Evolutionary conservation across 2,113 vertebrate species (phyloP).

Genomic region (Podarcis muralis): DNA sequence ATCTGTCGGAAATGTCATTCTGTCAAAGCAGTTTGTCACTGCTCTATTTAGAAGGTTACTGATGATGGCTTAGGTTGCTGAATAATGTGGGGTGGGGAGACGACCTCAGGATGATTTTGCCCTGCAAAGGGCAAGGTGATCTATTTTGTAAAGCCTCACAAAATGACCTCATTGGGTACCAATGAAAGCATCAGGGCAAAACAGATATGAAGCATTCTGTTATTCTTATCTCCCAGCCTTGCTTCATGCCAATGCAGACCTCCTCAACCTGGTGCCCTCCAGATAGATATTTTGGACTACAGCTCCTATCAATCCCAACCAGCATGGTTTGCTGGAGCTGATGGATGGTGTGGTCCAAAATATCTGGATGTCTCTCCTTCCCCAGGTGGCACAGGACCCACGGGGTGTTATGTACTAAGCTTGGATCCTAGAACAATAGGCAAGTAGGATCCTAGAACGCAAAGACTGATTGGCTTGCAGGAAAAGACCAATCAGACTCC

Average conservation of each 20-base stretch:
- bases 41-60: not conserved
- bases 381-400: too few relatives aligned
- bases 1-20: conserved; percentile 4
- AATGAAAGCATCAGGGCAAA: not conserved
- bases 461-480: too few relatives aligned
- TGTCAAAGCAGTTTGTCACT: not conserved
- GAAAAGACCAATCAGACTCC: too few relatives aligned
- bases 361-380: too few relatives aligned
- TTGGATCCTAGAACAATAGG: too few relatives aligned
- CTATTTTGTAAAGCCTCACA: not conserved
- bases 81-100: not conserved
- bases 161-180: not conserved
- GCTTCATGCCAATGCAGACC: not conserved
- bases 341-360: too few relatives aligned
- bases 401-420: too few relatives aligned
- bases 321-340: too few relatives aligned
- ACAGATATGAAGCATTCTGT: not conserved
- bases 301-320: too few relatives aligned
- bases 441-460: too few relatives aligned
- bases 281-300: too few relatives aligned
- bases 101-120: not conserved
- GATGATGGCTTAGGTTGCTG: not conserved
- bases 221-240: not conserved
- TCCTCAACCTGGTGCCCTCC: too few relatives aligned
- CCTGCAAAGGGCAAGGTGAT: not conserved